phyloP scores from a whole-genome alignment of 2,113 vertebrate species.

The Colius striatus region DNA sequence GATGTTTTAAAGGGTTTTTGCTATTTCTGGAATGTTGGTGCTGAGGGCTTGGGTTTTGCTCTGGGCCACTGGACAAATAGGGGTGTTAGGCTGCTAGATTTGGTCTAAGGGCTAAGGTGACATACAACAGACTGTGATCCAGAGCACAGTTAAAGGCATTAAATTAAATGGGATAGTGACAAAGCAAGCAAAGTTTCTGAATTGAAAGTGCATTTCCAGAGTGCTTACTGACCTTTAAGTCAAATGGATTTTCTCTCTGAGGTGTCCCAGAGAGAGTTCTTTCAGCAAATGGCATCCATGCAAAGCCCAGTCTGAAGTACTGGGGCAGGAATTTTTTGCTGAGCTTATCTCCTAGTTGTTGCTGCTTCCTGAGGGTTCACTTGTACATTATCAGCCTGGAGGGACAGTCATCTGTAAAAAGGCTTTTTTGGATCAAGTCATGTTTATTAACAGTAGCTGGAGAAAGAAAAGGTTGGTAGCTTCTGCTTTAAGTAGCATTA shows the following conservation, averaged over 20 bases:
- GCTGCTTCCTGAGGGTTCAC: background rate
- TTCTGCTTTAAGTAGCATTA: background rate
- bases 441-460: background rate
- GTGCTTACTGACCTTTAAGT: background rate
- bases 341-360: background rate
- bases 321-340: background rate
- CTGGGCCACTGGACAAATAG: background rate
- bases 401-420: background rate
- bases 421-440: background rate
- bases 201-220: background rate
- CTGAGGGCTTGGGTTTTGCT: background rate
- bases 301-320: background rate
- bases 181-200: background rate
- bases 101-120: background rate
- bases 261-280: background rate
- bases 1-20: background rate
- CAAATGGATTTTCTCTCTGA: background rate
- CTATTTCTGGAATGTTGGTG: background rate
- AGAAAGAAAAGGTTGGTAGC: background rate
- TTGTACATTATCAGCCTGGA: background rate
- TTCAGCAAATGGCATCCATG: background rate
- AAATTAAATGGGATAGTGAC: background rate
- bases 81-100: background rate
- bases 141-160: background rate
- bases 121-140: background rate